phyloP scores from a whole-genome alignment of 2,888 invertebrate genomes.

The Incurvaria masculella region DNA sequence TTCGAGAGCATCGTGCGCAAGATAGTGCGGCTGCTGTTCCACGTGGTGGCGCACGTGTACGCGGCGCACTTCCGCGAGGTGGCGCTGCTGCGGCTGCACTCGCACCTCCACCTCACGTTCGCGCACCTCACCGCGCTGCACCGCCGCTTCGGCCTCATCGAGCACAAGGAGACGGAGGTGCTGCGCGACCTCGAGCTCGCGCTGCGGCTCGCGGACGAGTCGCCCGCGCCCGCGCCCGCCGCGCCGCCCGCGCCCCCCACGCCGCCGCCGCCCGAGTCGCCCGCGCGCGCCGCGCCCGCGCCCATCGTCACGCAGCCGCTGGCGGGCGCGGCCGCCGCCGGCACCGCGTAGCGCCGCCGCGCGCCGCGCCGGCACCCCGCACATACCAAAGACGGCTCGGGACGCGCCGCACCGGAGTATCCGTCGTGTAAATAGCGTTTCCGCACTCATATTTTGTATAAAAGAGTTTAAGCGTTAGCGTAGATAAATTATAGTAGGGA shows the following conservation, averaged over 20 bases:
- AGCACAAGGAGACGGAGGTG: slow-evolving; percentile 94
- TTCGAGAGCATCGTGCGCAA: slow-evolving; percentile 95
- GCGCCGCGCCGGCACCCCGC: slow-evolving; percentile 20
- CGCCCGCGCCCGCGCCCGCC: slow-evolving; percentile 19
- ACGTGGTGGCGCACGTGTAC: slow-evolving; percentile 97
- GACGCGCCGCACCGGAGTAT: not conserved
- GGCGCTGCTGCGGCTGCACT: slow-evolving; percentile 88
- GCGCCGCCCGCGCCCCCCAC: slow-evolving; percentile 29
- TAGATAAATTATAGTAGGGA: too few species aligned
- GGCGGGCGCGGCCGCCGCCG: slow-evolving; percentile 43
- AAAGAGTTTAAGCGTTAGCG: not conserved
- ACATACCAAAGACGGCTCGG: slow-evolving; percentile 1
- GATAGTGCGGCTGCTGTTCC: slow-evolving; percentile 94
- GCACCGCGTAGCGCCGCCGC: slow-evolving; percentile 41
- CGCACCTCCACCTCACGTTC: slow-evolving; percentile 96
- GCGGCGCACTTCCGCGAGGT: slow-evolving; percentile 97
- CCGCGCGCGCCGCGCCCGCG: slow-evolving; percentile 27
- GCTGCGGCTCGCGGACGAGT: slow-evolving; percentile 61
- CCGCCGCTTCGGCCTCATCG: slow-evolving; percentile 87
- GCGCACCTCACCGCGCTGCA: slow-evolving; percentile 89
- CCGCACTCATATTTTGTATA: not conserved
- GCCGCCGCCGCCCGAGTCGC: slow-evolving; percentile 9
- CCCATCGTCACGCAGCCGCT: slow-evolving; percentile 55
- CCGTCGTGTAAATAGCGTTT: not conserved
- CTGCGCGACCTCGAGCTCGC: slow-evolving; percentile 89